phyloP scores from a whole-genome alignment of 2,888 invertebrate genomes.

The Eupelmus urozonus region DNA sequence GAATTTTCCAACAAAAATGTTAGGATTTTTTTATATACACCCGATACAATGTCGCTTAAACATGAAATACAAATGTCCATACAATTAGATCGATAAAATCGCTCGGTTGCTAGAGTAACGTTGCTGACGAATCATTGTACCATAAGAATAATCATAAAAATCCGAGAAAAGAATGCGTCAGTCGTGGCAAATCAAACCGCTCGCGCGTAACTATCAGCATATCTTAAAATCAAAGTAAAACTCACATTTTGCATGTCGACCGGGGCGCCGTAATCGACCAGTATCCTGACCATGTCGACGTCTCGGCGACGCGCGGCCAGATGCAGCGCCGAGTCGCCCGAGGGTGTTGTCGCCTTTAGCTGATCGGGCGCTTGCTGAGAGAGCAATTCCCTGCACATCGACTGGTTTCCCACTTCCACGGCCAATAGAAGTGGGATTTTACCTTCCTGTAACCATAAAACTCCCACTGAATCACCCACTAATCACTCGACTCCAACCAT shows the following conservation, averaged over 20 bases:
- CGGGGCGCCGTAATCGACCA: conserved; percentile 94
- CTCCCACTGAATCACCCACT: too few relatives aligned
- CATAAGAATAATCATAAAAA: too few relatives aligned
- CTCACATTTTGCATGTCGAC: conserved; percentile 93
- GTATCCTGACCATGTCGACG: conserved; percentile 93
- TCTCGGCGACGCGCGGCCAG: conserved; percentile 95
- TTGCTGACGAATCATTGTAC: neutral
- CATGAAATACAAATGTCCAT: too few relatives aligned
- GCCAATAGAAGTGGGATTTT: conserved; percentile 95
- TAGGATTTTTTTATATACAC: too few relatives aligned
- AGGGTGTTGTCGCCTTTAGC: conserved; percentile 88
- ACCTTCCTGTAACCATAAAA: conserved; percentile 84
- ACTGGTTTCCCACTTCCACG: conserved; percentile 96
- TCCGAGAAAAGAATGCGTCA: too few relatives aligned
- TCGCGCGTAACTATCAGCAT: too few relatives aligned
- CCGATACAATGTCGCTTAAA: too few relatives aligned
- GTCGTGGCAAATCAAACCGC: too few relatives aligned
- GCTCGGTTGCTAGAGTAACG: neutral
- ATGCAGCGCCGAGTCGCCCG: conserved; percentile 96
- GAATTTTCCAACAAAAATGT: too few relatives aligned
- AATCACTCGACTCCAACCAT: neutral
- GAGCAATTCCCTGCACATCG: conserved; percentile 95
- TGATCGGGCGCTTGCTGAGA: conserved; percentile 92
- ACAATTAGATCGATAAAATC: too few relatives aligned
- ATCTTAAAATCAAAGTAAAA: conserved; percentile 37